Percentiles rank a stretch among this genome's conserved stretches.
phyloP scores from a whole-genome alignment of 2,888 invertebrate genomes.

The Gymnocheta viridis region DNA sequence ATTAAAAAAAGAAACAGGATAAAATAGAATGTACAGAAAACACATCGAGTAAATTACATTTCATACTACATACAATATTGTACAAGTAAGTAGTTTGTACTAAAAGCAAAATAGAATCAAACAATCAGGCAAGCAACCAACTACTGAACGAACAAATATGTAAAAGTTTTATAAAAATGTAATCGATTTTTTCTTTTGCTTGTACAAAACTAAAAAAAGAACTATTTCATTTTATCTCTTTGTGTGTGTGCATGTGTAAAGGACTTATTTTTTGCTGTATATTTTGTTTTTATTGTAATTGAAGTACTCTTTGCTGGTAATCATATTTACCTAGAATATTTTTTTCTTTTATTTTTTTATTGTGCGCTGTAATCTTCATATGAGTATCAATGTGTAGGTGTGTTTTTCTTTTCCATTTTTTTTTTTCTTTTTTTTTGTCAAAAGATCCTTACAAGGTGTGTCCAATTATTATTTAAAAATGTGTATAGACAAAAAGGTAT shows the following conservation, averaged over 20 bases:
- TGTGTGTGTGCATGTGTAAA: conserved; percentile 39
- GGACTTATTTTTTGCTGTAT: conserved; percentile 23
- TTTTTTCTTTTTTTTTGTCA: not conserved
- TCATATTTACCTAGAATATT: conserved; percentile 60
- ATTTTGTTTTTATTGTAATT: conserved; percentile 34
- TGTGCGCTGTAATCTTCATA: not conserved
- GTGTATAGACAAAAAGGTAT: not conserved
- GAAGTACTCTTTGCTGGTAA: conserved; percentile 56
- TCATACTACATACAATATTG: conserved; percentile 43
- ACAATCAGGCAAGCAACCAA: conserved; percentile 34
- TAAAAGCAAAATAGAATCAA: conserved; percentile 55
- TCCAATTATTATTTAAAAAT: conserved; percentile 40
- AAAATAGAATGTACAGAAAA: conserved; percentile 30
- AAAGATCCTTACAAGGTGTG: conserved; percentile 55
- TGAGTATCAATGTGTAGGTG: not conserved
- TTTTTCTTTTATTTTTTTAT: not conserved
- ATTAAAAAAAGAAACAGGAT: conserved; percentile 6
- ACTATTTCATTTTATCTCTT: conserved; percentile 1
- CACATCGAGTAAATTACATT: conserved; percentile 54
- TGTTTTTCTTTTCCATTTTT: not conserved
- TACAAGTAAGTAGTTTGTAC: conserved; percentile 40
- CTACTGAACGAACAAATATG: conserved; percentile 48
- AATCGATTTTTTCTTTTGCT: conserved; percentile 54
- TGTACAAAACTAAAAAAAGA: not conserved
- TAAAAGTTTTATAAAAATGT: conserved; percentile 50